phyloP scores from a whole-genome alignment of 2,888 invertebrate species.

The Heteromurus nitidus region DNA sequence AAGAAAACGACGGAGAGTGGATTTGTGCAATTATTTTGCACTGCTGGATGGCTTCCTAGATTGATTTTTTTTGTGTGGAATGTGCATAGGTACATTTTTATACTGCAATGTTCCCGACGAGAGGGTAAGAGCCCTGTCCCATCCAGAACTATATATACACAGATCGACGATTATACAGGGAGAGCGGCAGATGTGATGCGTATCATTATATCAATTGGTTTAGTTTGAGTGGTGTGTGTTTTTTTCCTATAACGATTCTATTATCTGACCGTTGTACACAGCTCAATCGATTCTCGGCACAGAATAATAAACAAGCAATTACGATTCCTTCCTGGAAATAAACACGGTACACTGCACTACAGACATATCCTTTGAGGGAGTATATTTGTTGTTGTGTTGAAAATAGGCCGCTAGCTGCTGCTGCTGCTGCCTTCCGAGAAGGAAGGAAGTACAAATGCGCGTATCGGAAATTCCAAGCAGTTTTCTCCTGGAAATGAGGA shows the following conservation, averaged over 20 bases:
- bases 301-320: constrained; percentile 51
- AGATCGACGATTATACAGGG: not conserved
- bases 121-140: too few species aligned
- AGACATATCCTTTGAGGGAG: too few species aligned
- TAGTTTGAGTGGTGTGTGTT: not conserved
- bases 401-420: too few species aligned
- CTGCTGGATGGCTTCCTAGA: constrained; percentile 43
- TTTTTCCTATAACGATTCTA: constrained; percentile 32
- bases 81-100: too few species aligned
- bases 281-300: constrained; percentile 44
- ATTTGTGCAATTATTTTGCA: constrained; percentile 53
- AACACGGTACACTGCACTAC: constrained; percentile 22
- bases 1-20: constrained; percentile 32
- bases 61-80: constrained; percentile 33
- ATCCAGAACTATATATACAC: not conserved
- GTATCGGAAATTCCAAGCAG: constrained; percentile 19
- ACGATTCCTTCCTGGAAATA: constrained; percentile 22
- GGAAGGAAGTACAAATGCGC: not conserved
- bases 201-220: too few species aligned
- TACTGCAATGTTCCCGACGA: too few species aligned
- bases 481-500: not conserved
- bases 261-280: constrained; percentile 46
- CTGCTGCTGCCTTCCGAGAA: too few species aligned
- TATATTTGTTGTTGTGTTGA: too few species aligned
- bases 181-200: not conserved